Evolutionary conservation across 2,113 vertebrate genomes (phyloP).

Genomic region (Trichechus manatus): DNA sequence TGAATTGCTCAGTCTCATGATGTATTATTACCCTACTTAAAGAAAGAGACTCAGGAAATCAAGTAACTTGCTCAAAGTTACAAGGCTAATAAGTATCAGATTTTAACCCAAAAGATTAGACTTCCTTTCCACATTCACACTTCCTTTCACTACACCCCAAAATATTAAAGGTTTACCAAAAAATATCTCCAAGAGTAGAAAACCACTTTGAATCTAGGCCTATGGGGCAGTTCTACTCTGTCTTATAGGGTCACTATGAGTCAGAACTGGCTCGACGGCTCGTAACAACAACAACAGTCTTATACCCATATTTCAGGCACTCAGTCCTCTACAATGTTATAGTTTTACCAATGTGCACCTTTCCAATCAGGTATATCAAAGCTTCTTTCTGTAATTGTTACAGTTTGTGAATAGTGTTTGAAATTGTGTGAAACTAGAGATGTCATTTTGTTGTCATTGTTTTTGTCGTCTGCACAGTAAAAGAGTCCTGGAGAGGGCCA

Average conservation of each 20-base stretch:
- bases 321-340: background rate
- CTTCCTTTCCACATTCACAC: background rate
- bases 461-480: rapidly evolving
- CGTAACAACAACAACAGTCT: background rate
- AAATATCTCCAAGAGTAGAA: background rate
- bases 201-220: background rate
- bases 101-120: background rate
- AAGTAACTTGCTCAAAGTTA: background rate
- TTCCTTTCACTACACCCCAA: background rate
- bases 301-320: background rate
- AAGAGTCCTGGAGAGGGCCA: background rate
- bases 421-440: background rate
- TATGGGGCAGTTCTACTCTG: too few species aligned
- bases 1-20: background rate
- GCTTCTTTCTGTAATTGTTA: background rate
- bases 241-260: too few species aligned
- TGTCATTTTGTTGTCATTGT: background rate
- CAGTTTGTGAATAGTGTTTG: background rate
- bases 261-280: too few species aligned
- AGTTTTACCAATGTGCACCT: background rate
- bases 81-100: background rate
- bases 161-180: background rate
- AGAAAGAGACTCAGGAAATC: background rate
- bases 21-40: background rate
- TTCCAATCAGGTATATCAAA: background rate